Evolutionary conservation across 1,140 invertebrate species (phyloP), one percentile per base, ranked within the genome.

Genomic region (Laupala kohalensis): DNA sequence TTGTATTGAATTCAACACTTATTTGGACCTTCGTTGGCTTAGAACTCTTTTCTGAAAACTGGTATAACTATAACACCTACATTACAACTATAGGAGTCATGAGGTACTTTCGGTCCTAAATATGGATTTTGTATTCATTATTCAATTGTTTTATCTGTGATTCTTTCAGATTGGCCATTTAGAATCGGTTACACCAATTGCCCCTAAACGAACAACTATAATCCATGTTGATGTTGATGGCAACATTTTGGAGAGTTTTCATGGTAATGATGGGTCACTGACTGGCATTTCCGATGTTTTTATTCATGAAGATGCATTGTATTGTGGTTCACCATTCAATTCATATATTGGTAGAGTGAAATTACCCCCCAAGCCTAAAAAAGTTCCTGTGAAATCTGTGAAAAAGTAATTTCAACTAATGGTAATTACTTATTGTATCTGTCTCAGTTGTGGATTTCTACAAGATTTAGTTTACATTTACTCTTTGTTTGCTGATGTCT

Each of bases 311-410:
- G 83, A 76, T 65, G 83, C 78, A 72, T 80, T 89, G 3, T 90
- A 87, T 78, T 77, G 91, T 0, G 89, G 92, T 19, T 88, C 87
- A n/a, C 90, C 90, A 9, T 86, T 84, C 73, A 86, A 88, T 76
- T 79, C 87, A 25, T 90, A 84, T 75, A 78, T 94, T 64, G 88
- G 82, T 5, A 83, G 86, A 74, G 82, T 88, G 25, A 83, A 86
- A 37, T 78, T 88, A 13, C 78, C 83, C 1, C 37, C 19, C 19
- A 53, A 9, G 1, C 37, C 19, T 13, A 53, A 53, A 19, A 53
- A 53, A 53, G 19, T 19, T 53, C 37, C 37, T 53, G 37, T 53
- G 1, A 53, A 53, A 19, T 53, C 37, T 53, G 37, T 53, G 9
- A 53, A 53, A 4, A 19, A 53, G 19, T 53, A 53, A 4, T n/a